phyloP scores from a whole-genome alignment of 2,888 invertebrate species.

The Pammene fasciana region DNA sequence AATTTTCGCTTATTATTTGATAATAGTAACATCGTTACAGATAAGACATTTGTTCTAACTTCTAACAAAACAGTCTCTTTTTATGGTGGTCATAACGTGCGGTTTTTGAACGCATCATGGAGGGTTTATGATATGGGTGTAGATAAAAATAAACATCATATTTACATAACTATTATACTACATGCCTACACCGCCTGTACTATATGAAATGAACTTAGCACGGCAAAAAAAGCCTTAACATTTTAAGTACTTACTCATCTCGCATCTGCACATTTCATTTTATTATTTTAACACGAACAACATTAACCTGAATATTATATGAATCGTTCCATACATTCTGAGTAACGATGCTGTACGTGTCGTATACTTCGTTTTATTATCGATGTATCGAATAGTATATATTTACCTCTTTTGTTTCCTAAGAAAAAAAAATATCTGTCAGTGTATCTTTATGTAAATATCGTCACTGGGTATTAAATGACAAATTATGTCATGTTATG shows the following conservation, averaged over 20 bases:
- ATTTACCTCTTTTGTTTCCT: conserved; percentile 6
- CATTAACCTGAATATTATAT: conserved; percentile 14
- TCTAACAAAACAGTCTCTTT: no score
- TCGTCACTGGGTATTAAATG: neutral
- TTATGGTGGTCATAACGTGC: no score
- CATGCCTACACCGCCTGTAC: no score
- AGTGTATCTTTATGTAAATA: neutral
- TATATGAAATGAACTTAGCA: no score
- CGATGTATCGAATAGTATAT: neutral
- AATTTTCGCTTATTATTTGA: no score
- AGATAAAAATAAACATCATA: no score
- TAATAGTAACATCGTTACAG: no score
- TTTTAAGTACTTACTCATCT: conserved; percentile 2
- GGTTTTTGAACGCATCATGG: no score
- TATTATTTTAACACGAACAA: conserved; percentile 12
- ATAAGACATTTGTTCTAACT: no score
- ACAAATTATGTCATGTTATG: neutral
- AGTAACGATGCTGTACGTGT: neutral
- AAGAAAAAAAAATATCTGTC: neutral
- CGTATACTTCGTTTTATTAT: neutral
- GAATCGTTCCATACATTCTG: neutral
- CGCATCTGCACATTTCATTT: neutral
- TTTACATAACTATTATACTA: no score
- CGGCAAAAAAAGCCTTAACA: neutral
- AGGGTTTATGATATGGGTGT: no score